Evolutionary conservation across 2,113 vertebrate species (phyloP).

Genomic region (Rhodinocichla rosea): DNA sequence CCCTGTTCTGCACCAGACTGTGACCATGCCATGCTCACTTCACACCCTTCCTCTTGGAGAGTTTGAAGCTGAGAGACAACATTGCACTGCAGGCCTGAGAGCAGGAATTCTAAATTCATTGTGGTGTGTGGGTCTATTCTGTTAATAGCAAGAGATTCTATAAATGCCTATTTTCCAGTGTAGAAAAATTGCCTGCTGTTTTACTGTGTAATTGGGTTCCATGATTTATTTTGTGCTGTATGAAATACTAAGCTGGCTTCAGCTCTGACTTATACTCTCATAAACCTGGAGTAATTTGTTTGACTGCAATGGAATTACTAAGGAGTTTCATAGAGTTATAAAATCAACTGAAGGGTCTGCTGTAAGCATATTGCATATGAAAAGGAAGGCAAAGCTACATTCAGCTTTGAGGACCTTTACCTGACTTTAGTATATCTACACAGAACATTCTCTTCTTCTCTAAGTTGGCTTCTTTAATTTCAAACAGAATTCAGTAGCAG

Average conservation of each 20-base stretch:
- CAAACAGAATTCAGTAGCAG: background rate
- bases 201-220: background rate
- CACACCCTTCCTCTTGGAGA: background rate
- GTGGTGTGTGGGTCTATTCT: background rate
- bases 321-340: background rate
- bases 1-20: background rate
- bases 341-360: background rate
- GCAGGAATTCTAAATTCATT: background rate
- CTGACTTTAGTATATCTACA: background rate
- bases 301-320: background rate
- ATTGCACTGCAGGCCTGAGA: background rate
- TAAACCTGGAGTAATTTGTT: constrained; percentile 24
- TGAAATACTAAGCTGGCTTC: background rate
- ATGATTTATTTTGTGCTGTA: background rate
- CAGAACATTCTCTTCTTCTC: background rate
- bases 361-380: background rate
- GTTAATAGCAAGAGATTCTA: background rate
- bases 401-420: background rate
- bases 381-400: background rate
- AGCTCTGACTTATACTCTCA: background rate
- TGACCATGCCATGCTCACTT: background rate
- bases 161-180: background rate
- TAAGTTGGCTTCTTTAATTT: background rate
- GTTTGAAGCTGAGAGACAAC: background rate
- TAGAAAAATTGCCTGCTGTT: background rate